Base-by-base conservation (phyloP, 2,888 invertebrate species). In the Allophyes oxyacanthae region DNA sequence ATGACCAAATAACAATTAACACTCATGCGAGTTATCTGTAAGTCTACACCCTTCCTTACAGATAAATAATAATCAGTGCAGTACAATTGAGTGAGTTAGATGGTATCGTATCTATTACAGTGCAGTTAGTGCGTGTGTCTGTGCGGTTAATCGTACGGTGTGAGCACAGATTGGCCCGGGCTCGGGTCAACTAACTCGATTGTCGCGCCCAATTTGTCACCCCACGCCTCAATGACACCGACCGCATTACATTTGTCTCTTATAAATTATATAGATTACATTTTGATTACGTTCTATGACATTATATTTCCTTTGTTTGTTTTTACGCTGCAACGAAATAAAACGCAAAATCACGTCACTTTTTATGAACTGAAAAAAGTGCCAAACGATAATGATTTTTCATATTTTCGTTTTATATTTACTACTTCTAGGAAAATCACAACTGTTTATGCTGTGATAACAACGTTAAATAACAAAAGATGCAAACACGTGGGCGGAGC, bases 181-280 rank as follows among this genome's bases (percentile, higher is more conserved):
- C 84, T 60, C 81, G 88, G 92, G 91, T 93, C 92, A 92, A 89
- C 84, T 93, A 90, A 92, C 90, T 91, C 88, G 91, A 92, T 92
- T 90, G 90, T 85, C 90, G 87, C 87, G 84, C 84, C 89, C 90
- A 92, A 92, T 92, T 91, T 89, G 89, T 89, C 86, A 82, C 85
- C 85, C 81, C 79, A 81, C 80, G 74, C 76, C 79, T 77, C 76
- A 79, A 79, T 77, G 76, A 81, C 82, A 82, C 80, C 78, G 75
- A 80, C 75, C 77, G 72, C 66, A 81, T 79, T 82, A 77, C 84
- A 81, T 84, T 82, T 82, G 77, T 79, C 78, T 82, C 78, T 77
- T 72, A 77, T 75, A 67, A 59, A 55, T 67, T 62, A 43, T 67
- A n/a, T 67, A 77, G 67, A 77, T 75, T 72, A 68, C 63, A 75